Base-by-base conservation (phyloP, 2,888 invertebrate species). In the Silvanus unidentatus region DNA sequence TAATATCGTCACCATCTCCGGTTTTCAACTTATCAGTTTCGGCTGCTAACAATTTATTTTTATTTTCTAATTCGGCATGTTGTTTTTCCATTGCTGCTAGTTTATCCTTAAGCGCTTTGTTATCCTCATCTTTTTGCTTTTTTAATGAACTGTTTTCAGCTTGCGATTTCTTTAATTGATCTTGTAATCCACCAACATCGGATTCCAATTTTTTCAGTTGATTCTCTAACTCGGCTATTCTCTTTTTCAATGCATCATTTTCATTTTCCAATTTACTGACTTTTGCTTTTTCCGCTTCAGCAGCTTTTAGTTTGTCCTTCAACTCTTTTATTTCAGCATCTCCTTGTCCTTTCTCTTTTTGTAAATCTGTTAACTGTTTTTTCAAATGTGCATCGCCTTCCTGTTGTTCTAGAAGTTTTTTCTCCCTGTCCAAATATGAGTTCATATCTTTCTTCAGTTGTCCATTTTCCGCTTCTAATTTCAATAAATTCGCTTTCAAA, bases 341-440 rank as follows among this genome's bases (percentile, higher is more conserved):
- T 13, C 45, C 50, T 10, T 45, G 46, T 30, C 50, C 44, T 27
- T 55, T 54, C 8, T 52, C 53, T 39, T 54, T 55, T 32, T 63
- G 58, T 6, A 60, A 37, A 29, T 60, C 53, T 2, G 47, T 54
- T 11, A 58, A 42, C 45, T 52, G 52, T 35, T 57, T 57, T 37
- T 59, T 60, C 13, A 58, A 44, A 28, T 54, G 55, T 2, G 51
- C 50, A 34, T 54, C 52, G 28, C 54, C 54, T 15, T 46, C 46
- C 11, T 38, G 40, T n/a, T 30, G 41, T 32, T 40, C 39, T 10
- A 34, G 37, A 5, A 32, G 43, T 16, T 45, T 40, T 32, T 50
- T 46, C 1, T 45, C 48, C 35, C 51, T 50, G n/a, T 43, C 42
- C 11, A 47, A 13, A 14, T 49, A 40, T 11, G 47, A 30, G 6